Evolutionary conservation across 1,140 invertebrate species (phyloP).

Genomic region (Drosophila varians): DNA sequence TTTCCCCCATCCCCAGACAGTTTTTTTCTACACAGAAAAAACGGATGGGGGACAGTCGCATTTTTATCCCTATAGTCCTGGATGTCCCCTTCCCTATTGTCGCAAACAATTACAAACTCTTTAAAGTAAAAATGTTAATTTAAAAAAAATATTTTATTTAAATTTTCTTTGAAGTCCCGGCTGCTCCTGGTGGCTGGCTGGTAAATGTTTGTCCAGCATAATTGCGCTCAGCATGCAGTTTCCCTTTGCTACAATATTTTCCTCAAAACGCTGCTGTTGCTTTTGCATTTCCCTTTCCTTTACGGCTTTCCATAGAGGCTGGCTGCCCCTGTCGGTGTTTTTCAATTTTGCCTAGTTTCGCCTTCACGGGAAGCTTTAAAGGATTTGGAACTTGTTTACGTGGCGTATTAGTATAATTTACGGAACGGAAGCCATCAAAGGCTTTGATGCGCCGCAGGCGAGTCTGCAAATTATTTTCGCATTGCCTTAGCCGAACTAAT

Average conservation of each 20-base stretch:
- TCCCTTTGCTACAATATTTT: constrained; percentile 38
- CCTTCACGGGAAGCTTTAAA: constrained; percentile 60
- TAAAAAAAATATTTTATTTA: background rate
- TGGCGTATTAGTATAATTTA: constrained; percentile 77
- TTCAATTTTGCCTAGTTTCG: constrained; percentile 50
- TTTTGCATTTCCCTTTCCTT: constrained; percentile 15
- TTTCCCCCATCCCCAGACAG: constrained; percentile 16
- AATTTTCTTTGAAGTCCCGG: constrained; percentile 9
- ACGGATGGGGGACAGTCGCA: too few species aligned
- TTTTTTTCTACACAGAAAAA: constrained; percentile 6
- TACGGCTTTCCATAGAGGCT: constrained; percentile 4
- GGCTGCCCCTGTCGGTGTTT: constrained; percentile 20
- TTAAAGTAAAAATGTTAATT: too few species aligned
- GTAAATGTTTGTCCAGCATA: constrained; percentile 81
- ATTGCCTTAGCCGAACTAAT: constrained; percentile 64
- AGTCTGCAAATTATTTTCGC: constrained; percentile 61
- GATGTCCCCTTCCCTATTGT: too few species aligned
- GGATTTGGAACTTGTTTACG: constrained; percentile 78
- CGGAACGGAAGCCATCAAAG: constrained; percentile 75
- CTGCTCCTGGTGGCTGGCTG: constrained; percentile 43
- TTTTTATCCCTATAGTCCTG: too few species aligned
- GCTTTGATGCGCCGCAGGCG: constrained; percentile 67
- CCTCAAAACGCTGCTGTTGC: constrained; percentile 16
- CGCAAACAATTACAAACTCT: too few species aligned
- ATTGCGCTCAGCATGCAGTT: constrained; percentile 80